Percentiles rank a stretch among this genome's conserved stretches.
Conservation (phyloP, 37 sponge, comb jelly and placozoan genomes). For the Hexactinellida sp. region DNA sequence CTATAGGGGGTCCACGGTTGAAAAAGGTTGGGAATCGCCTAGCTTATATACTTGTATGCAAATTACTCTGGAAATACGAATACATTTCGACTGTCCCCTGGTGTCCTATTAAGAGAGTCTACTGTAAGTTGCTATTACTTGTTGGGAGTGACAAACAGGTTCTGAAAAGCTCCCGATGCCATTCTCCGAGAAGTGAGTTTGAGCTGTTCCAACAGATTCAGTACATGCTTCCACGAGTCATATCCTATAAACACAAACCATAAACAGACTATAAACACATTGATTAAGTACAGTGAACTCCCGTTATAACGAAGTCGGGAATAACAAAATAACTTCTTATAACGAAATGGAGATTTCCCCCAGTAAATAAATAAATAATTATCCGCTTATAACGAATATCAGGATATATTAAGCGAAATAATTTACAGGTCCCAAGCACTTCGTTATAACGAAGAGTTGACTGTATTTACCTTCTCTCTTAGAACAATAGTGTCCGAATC, state of each 20-base stretch:
- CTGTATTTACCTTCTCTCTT: constrained; percentile 28
- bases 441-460: neutral
- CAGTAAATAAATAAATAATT: neutral
- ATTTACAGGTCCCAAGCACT: no score
- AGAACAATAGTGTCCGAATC: constrained; percentile 25
- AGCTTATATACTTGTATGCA: no score
- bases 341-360: neutral
- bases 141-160: neutral
- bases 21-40: no score
- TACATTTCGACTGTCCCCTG: no score
- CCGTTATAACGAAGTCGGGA: no score
- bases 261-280: neutral
- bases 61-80: no score
- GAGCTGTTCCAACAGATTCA: neutral
- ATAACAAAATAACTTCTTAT: no score
- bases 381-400: no score
- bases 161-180: neutral
- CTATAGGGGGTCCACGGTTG: no score
- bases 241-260: neutral
- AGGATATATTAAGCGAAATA: no score
- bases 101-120: no score
- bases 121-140: neutral
- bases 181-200: neutral
- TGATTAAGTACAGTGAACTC: no score
- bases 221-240: neutral